phyloP scores from a whole-genome alignment of 2,113 vertebrate genomes.

The Monarcha castaneiventris region DNA sequence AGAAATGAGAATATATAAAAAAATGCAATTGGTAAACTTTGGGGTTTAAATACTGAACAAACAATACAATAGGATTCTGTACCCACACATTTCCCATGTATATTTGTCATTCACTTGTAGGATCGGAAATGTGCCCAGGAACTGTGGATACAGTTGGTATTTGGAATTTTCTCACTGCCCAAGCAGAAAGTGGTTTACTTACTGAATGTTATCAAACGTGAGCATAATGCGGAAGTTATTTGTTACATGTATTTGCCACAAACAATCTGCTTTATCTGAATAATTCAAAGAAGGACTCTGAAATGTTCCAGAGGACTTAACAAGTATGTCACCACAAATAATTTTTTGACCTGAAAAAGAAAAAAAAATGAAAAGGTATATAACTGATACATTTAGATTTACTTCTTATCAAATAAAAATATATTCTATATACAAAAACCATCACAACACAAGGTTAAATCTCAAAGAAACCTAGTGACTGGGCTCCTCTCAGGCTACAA shows the following conservation, averaged over 20 bases:
- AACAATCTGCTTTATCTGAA: constrained; percentile 47
- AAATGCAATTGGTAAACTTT: neutral
- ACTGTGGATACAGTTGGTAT: neutral
- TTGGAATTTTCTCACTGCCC: neutral
- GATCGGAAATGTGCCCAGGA: neutral
- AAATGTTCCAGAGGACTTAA: neutral
- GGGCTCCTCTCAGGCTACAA: neutral
- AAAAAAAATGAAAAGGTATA: neutral
- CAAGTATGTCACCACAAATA: constrained; percentile 60
- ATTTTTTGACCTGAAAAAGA: neutral
- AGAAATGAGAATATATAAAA: neutral
- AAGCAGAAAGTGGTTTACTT: constrained; percentile 6
- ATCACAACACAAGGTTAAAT: rapidly evolving
- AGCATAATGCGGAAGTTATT: constrained; percentile 53
- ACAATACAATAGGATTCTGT: neutral
- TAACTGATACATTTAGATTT: neutral
- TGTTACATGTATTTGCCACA: constrained; percentile 68
- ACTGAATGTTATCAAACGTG: constrained; percentile 53
- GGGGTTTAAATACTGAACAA: neutral
- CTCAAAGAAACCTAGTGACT: rapidly evolving
- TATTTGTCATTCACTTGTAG: neutral
- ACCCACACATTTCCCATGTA: neutral
- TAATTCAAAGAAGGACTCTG: constrained; percentile 56
- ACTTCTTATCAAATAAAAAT: neutral
- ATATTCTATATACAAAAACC: rapidly evolving